phyloP scores from a whole-genome alignment of 2,888 invertebrate genomes.

The Dynastes hyllus region DNA sequence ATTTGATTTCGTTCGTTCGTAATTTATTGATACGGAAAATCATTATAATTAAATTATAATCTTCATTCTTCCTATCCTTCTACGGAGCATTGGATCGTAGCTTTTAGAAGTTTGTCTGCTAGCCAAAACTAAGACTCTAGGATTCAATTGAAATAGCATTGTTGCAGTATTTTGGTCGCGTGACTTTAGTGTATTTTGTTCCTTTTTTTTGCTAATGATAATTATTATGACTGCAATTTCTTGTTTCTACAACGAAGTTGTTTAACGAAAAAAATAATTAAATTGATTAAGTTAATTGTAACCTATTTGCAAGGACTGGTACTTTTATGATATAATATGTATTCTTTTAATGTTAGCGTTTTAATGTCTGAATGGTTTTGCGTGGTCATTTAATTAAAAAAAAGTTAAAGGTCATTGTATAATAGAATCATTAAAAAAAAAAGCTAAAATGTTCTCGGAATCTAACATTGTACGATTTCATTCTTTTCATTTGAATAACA shows the following conservation, averaged over 20 bases:
- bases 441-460: no score
- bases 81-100: conserved; percentile 7
- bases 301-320: no score
- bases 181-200: neutral
- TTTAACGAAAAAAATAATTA: neutral
- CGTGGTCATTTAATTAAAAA: no score
- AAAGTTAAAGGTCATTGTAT: no score
- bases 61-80: conserved; percentile 17
- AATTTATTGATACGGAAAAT: conserved; percentile 43
- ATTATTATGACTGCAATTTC: neutral
- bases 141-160: conserved; percentile 25
- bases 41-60: conserved; percentile 42
- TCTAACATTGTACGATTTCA: no score
- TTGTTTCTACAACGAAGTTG: neutral
- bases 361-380: no score
- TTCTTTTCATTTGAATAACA: no score
- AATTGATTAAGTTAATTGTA: neutral
- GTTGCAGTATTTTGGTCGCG: neutral
- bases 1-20: conserved; percentile 35
- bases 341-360: no score
- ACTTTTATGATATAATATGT: no score
- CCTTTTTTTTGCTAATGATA: neutral
- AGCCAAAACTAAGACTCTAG: neutral
- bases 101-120: neutral
- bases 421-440: no score